These are phyloP conservation scores for Elysia crispata DNA, from an alignment of 2,888 invertebrate genomes.

Conservation along the genomic window DNA sequence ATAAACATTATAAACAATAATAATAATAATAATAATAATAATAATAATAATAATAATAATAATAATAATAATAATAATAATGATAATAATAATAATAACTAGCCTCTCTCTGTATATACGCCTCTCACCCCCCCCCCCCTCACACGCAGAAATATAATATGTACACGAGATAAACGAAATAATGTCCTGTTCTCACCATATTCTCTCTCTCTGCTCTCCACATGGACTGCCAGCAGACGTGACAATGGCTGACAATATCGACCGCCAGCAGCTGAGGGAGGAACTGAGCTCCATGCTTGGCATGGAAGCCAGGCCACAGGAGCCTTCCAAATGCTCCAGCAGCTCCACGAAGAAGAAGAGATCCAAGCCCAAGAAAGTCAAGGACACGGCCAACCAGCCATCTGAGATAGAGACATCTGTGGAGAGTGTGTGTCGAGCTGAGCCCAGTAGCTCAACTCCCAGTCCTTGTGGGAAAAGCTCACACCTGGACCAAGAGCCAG, in stretches of 20 bases:
- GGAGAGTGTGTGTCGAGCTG: not conserved
- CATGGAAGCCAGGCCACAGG: too few species aligned
- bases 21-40: too few species aligned
- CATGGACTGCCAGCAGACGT: too few species aligned
- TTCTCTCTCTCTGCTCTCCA: too few species aligned
- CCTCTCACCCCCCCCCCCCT: not conserved
- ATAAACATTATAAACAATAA: too few species aligned
- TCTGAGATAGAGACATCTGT: conserved; percentile 9
- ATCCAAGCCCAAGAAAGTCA: conserved; percentile 37
- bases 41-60: not conserved
- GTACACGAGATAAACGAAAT: too few species aligned
- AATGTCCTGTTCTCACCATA: too few species aligned
- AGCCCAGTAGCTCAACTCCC: not conserved
- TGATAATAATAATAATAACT: not conserved
- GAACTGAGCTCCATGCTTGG: too few species aligned
- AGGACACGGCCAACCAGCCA: conserved; percentile 25
- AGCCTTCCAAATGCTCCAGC: not conserved
- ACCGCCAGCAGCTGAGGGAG: too few species aligned
- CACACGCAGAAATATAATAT: not conserved
- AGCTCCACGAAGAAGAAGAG: not conserved
- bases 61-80: not conserved
- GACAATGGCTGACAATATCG: too few species aligned
- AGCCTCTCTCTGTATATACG: not conserved
- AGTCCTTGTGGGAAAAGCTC: not conserved
- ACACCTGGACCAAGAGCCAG: not conserved